These are phyloP conservation scores for Poeciliopsis infans DNA, from an alignment of 2,797 vertebrate species.

Conservation along the genomic window DNA sequence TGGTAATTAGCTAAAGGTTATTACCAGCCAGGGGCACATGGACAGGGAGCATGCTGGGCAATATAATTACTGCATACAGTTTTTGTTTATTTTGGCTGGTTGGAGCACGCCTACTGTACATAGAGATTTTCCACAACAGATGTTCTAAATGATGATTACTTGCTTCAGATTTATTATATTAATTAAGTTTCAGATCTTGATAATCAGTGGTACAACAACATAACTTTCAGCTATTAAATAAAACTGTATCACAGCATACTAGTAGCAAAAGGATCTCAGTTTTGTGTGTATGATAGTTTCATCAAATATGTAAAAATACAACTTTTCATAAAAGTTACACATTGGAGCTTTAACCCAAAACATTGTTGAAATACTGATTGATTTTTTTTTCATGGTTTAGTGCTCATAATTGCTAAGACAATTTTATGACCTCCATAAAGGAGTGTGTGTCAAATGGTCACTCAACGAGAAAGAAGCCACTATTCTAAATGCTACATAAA, in stretches of 20 bases:
- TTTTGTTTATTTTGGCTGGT: conserved; percentile 65
- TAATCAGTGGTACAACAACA: not conserved
- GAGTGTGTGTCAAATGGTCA: not conserved
- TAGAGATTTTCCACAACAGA: conserved; percentile 43
- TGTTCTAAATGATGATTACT: conserved; percentile 39
- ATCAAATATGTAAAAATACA: too few species aligned
- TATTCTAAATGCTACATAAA: not conserved
- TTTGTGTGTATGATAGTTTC: too few species aligned
- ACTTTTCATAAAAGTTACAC: too few species aligned
- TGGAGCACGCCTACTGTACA: conserved; percentile 35
- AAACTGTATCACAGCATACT: not conserved
- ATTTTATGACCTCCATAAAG: not conserved
- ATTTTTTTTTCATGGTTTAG: not conserved
- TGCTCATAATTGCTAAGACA: not conserved
- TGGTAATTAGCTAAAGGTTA: conserved; percentile 77
- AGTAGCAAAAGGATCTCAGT: not conserved
- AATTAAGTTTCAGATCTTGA: conserved; percentile 7
- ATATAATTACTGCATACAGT: conserved; percentile 54
- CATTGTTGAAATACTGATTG: not conserved
- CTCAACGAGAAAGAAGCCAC: not conserved
- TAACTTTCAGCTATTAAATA: not conserved
- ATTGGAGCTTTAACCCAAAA: not conserved
- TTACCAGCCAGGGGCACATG: conserved; percentile 69
- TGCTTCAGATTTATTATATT: conserved; percentile 17
- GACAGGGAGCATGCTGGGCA: conserved; percentile 63